These are phyloP conservation scores for Harpalus rubripes DNA, from an alignment of 2,888 invertebrate species.

Conservation along the genomic window DNA sequence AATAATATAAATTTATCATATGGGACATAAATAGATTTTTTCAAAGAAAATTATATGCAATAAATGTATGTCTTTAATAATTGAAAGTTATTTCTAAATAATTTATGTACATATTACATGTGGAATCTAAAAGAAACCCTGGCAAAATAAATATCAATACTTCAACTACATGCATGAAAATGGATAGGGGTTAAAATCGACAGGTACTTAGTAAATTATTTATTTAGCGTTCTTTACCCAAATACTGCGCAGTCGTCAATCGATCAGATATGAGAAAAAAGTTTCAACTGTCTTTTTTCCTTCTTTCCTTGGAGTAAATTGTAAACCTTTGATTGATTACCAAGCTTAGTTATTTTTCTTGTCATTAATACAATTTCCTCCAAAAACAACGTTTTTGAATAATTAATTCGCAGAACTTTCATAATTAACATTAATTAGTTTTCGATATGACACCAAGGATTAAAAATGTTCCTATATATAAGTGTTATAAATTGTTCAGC, in stretches of 20 bases:
- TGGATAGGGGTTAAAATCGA: conserved; percentile 46
- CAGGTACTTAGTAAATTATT: conserved; percentile 56
- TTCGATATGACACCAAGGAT: background rate
- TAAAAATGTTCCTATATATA: background rate
- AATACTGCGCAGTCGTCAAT: conserved; percentile 49
- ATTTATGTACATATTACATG: background rate
- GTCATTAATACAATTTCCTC: conserved; percentile 28
- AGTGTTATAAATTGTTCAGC: background rate
- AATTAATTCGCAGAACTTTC: conserved; percentile 8
- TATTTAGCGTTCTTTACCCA: conserved; percentile 39
- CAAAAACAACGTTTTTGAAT: conserved; percentile 28
- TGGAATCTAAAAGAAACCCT: background rate
- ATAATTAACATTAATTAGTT: conserved; percentile 30
- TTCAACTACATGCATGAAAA: conserved; percentile 48
- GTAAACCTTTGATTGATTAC: conserved; percentile 56
- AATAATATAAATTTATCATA: too few species aligned
- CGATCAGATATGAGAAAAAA: conserved; percentile 50
- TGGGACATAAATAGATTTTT: too few species aligned
- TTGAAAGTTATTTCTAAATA: too few species aligned
- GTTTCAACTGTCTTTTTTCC: conserved; percentile 31
- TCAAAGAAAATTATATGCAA: too few species aligned
- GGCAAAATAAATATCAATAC: conserved; percentile 42
- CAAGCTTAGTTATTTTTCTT: conserved; percentile 46
- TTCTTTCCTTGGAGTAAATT: conserved; percentile 41
- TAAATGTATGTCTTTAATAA: too few species aligned